Percentiles rank a stretch among this genome's conserved stretches.
Evolutionary conservation across 2,888 invertebrate genomes (phyloP).

Genomic region (Thysanoteuthis rhombus): DNA sequence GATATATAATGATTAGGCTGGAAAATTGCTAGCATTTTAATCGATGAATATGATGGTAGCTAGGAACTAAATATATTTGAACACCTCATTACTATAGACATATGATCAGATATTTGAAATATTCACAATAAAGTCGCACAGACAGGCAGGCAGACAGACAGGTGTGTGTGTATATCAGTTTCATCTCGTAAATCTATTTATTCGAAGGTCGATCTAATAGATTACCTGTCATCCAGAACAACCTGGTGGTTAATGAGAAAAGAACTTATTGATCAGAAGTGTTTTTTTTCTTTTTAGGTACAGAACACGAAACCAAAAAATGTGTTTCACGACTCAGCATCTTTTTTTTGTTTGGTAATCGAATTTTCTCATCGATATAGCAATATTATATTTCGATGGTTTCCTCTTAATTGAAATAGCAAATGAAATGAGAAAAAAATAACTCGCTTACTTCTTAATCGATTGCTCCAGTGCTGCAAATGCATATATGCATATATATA

Average conservation of each 20-base stretch:
- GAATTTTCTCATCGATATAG: not conserved
- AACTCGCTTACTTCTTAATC: not conserved
- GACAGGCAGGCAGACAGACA: not conserved
- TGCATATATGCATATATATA: not conserved
- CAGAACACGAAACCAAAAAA: not conserved
- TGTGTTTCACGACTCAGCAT: not conserved
- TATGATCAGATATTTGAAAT: not conserved
- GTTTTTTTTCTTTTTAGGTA: too few species aligned
- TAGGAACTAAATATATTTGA: too few species aligned
- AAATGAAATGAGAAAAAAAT: not conserved
- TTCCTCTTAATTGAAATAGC: not conserved
- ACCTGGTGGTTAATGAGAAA: not conserved
- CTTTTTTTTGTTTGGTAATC: not conserved
- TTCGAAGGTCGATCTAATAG: not conserved
- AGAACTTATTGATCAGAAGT: not conserved
- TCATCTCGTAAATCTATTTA: not conserved
- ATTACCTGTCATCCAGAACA: not conserved
- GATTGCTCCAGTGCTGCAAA: not conserved
- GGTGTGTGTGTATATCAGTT: not conserved
- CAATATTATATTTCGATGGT: not conserved
- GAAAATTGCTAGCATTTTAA: too few species aligned
- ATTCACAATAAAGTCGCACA: not conserved
- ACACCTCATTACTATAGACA: too few species aligned
- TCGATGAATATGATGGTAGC: too few species aligned
- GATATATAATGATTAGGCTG: too few species aligned